These are phyloP conservation scores for Ia io DNA, from an alignment of 2,113 vertebrate genomes.

Conservation along the genomic window DNA sequence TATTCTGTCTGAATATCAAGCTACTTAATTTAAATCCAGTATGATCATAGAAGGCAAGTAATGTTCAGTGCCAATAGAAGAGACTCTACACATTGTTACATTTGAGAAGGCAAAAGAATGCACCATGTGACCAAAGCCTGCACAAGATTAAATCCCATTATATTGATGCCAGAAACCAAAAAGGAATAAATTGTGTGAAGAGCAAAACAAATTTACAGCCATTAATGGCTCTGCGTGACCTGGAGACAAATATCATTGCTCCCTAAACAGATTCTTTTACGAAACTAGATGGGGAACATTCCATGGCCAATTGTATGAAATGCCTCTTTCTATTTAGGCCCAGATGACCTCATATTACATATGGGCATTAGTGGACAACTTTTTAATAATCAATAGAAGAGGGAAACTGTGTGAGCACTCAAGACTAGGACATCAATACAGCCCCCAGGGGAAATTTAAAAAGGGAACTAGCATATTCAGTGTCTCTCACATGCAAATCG, in stretches of 20 bases:
- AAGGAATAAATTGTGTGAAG: not conserved
- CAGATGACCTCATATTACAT: not conserved
- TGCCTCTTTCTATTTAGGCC: not conserved
- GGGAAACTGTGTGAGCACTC: not conserved
- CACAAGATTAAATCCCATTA: not conserved
- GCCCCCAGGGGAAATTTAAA: not conserved
- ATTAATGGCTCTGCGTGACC: not conserved
- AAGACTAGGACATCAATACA: not conserved
- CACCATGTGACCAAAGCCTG: not conserved
- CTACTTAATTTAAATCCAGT: conserved; percentile 60
- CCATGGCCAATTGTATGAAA: not conserved
- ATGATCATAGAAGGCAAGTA: not conserved
- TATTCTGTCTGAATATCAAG: conserved; percentile 41
- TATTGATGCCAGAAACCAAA: not conserved
- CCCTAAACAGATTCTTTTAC: not conserved
- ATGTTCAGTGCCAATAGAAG: conserved; percentile 14
- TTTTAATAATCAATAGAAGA: conserved; percentile 1
- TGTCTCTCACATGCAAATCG: not conserved
- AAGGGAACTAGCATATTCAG: not conserved
- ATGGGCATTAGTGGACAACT: not conserved
- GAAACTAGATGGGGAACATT: not conserved
- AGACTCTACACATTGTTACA: not conserved
- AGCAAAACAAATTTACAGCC: not conserved
- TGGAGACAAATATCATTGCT: not conserved
- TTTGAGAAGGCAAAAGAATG: not conserved